Conservation (phyloP, 2,888 invertebrate genomes). For the Rotaria sp. region DNA sequence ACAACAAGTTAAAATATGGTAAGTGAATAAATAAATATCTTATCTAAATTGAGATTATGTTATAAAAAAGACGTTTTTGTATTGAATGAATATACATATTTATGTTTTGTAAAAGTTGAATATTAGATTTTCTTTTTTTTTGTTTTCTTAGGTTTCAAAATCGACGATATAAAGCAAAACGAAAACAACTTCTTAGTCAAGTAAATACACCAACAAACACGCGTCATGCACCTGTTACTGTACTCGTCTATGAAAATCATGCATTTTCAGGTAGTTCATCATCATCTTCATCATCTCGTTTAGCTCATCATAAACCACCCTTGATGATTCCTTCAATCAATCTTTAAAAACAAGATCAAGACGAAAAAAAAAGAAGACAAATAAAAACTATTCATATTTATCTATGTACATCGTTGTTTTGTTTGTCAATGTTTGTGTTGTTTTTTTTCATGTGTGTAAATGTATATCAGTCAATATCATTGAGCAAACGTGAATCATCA, state of each 20-base stretch:
- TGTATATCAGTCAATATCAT: neutral
- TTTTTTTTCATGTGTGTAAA: neutral
- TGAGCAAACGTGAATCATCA: constrained; percentile 10
- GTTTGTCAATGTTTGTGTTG: neutral
- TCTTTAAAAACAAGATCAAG: neutral
- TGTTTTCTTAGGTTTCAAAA: constrained; percentile 58
- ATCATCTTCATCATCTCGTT: neutral
- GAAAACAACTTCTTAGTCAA: constrained; percentile 59
- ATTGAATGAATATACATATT: too few species aligned
- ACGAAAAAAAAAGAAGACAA: neutral
- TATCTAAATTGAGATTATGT: too few species aligned
- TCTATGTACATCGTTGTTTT: neutral
- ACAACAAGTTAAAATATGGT: constrained; percentile 63
- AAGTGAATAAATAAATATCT: constrained; percentile 62
- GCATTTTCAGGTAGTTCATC: neutral
- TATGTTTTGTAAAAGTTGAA: too few species aligned
- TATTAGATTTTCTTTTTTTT: neutral
- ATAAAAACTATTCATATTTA: neutral
- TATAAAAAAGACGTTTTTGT: too few species aligned
- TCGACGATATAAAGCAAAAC: constrained; percentile 81
- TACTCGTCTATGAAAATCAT: constrained; percentile 29
- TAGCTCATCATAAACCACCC: neutral
- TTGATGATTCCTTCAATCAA: constrained; percentile 22
- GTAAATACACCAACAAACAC: neutral
- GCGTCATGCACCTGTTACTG: constrained; percentile 23